Evolutionary conservation across 1,140 invertebrate species (phyloP).

Genomic region (Cephus cinctus): DNA sequence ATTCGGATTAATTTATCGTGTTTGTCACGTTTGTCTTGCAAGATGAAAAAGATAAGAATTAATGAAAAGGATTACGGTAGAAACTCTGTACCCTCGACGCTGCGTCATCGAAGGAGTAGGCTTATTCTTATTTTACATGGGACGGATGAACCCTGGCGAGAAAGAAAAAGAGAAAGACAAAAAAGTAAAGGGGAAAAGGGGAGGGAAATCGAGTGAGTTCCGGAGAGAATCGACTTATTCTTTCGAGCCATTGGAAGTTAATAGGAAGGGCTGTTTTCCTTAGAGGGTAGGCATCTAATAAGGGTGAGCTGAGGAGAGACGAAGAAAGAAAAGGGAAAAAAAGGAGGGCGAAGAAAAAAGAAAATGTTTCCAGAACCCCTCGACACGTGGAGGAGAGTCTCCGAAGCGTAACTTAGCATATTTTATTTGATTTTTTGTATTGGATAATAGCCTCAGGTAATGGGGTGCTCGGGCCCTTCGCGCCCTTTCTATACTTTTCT

Average conservation of each 20-base stretch:
- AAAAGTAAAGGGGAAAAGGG: background rate
- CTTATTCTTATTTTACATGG: too few species aligned
- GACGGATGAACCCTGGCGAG: too few species aligned
- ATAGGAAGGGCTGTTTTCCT: too few species aligned
- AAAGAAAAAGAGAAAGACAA: background rate
- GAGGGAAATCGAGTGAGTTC: background rate
- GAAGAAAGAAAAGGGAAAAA: conserved; percentile 7
- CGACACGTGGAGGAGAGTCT: conserved; percentile 26
- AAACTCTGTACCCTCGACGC: too few species aligned
- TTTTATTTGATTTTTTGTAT: conserved; percentile 59
- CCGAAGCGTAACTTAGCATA: conserved; percentile 54
- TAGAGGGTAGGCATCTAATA: too few species aligned
- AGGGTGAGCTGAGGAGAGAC: conserved; percentile 1
- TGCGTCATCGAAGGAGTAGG: too few species aligned
- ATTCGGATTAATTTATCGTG: too few species aligned
- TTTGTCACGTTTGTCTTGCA: too few species aligned
- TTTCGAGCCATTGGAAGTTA: conserved; percentile 2
- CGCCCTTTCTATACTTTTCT: too few species aligned
- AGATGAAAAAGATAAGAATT: too few species aligned
- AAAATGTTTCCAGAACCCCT: conserved; percentile 35
- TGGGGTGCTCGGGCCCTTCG: conserved; percentile 38
- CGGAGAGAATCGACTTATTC: conserved; percentile 6
- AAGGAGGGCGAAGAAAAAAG: conserved; percentile 18
- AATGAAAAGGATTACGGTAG: too few species aligned
- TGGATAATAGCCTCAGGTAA: conserved; percentile 56